Conservation (phyloP, 2,888 invertebrate species). For the Chloroclystis v-ata region DNA sequence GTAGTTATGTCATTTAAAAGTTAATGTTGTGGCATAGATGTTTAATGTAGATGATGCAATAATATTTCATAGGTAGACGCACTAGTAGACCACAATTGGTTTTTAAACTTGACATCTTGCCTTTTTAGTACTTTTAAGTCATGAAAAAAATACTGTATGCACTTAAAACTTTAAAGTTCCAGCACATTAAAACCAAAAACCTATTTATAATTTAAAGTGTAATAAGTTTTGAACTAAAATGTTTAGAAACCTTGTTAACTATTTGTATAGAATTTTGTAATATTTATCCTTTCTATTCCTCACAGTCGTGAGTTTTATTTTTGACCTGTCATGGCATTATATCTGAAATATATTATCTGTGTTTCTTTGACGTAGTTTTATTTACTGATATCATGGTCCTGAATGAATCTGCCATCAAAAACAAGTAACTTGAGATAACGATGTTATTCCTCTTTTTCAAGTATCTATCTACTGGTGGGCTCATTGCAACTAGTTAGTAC, state of each 20-base stretch:
- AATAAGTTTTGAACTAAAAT: slow-evolving; percentile 27
- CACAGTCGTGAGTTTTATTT: slow-evolving; percentile 69
- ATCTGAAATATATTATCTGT: slow-evolving; percentile 77
- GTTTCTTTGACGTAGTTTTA: slow-evolving; percentile 63
- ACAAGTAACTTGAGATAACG: too few relatives aligned
- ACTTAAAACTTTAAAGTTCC: not conserved
- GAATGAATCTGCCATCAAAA: not conserved
- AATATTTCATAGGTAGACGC: slow-evolving; percentile 74
- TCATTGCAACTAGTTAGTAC: too few relatives aligned
- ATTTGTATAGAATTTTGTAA: slow-evolving; percentile 73
- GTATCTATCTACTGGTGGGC: too few relatives aligned
- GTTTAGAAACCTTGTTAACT: slow-evolving; percentile 68
- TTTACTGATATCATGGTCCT: slow-evolving; percentile 27
- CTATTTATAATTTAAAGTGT: slow-evolving; percentile 9
- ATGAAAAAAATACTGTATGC: not conserved
- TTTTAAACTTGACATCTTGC: not conserved
- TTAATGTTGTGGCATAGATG: slow-evolving; percentile 55
- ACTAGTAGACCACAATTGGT: slow-evolving; percentile 44
- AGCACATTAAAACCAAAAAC: not conserved
- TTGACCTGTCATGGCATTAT: slow-evolving; percentile 75
- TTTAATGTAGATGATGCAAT: slow-evolving; percentile 67
- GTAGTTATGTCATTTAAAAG: slow-evolving; percentile 33
- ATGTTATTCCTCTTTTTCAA: too few relatives aligned
- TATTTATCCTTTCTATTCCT: slow-evolving; percentile 69
- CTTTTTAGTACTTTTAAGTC: not conserved